phyloP scores from a whole-genome alignment of 2,888 invertebrate species.

The Girardia tigrina region DNA sequence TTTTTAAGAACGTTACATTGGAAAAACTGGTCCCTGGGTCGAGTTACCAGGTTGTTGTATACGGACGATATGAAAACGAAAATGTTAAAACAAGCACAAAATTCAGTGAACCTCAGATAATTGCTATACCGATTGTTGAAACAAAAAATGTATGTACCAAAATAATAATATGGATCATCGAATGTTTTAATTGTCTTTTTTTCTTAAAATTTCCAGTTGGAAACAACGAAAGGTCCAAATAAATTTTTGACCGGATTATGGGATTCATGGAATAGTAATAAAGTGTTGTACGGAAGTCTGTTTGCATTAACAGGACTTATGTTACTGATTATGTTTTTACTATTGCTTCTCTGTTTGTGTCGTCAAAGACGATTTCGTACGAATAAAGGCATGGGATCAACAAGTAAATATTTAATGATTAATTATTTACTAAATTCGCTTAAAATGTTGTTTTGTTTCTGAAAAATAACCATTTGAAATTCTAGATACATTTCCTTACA shows the following conservation, averaged over 20 bases:
- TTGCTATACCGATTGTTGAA: neutral
- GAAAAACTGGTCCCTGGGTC: neutral
- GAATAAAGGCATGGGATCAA: neutral
- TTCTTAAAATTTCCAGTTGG: too few relatives aligned
- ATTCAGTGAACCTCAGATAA: neutral
- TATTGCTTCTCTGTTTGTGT: neutral
- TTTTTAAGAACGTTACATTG: neutral
- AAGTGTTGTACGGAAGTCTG: neutral
- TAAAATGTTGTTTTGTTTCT: neutral
- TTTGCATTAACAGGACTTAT: neutral
- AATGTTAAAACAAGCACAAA: neutral
- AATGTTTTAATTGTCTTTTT: too few relatives aligned
- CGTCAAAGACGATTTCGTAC: neutral
- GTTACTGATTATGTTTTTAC: neutral
- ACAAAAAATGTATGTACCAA: too few relatives aligned
- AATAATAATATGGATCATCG: too few relatives aligned
- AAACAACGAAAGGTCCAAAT: too few relatives aligned
- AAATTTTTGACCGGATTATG: too few relatives aligned
- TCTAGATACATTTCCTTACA: neutral
- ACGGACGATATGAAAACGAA: neutral
- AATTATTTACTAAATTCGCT: neutral
- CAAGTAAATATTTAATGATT: neutral
- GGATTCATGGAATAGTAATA: conserved; percentile 1
- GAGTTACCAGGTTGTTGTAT: neutral
- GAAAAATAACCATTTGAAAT: neutral